Evolutionary conservation across 2,113 vertebrate genomes (phyloP).

Genomic region (Etheostoma cragini): DNA sequence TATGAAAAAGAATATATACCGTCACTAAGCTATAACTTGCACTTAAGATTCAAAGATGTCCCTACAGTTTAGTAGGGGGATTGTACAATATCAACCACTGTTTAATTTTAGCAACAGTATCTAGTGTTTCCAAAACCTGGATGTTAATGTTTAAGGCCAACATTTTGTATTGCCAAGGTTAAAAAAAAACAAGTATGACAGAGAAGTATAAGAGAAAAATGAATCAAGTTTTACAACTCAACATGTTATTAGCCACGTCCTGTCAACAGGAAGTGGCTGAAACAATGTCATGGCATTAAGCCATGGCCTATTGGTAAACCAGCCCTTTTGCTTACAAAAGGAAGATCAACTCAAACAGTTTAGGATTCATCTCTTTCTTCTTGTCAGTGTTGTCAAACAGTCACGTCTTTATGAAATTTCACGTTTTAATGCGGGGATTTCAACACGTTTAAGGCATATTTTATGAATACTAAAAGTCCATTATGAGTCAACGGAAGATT

Average conservation of each 20-base stretch:
- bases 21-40: not conserved
- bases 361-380: not conserved
- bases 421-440: not conserved
- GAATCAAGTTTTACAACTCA: not conserved
- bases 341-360: not conserved
- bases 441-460: slow-evolving; percentile 3
- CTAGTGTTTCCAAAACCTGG: not conserved
- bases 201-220: not conserved
- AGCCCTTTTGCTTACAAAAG: not conserved
- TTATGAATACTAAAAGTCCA: slow-evolving; percentile 19
- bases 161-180: not conserved
- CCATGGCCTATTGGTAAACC: slow-evolving; percentile 7
- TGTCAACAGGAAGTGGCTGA: slow-evolving; percentile 37
- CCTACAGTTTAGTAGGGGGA: not conserved
- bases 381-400: not conserved
- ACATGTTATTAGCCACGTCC: not conserved
- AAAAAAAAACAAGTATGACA: not conserved
- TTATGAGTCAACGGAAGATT: not conserved
- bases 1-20: not conserved
- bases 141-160: not conserved
- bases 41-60: not conserved
- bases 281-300: slow-evolving; percentile 22
- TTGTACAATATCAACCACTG: not conserved
- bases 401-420: not conserved
- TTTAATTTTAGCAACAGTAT: not conserved